A percentile compares a stretch with the other conserved stretches of the same genome.
Evolutionary conservation across 2,113 vertebrate species (phyloP).

Genomic region (Burhinus oedicnemus): DNA sequence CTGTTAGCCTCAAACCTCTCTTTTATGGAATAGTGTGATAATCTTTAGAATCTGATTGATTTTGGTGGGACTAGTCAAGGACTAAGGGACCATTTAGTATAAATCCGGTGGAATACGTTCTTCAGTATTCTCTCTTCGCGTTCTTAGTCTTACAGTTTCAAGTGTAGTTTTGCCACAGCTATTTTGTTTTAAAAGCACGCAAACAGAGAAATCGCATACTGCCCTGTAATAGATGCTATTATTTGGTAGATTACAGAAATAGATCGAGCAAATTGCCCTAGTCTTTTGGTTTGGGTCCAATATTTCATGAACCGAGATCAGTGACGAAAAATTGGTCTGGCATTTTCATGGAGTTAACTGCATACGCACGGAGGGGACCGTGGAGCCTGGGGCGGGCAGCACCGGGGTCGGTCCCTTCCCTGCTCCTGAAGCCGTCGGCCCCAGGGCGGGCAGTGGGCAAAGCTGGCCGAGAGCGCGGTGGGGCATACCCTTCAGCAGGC

Average conservation of each 20-base stretch:
- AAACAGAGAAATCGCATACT: fast-evolving
- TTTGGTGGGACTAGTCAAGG: background rate
- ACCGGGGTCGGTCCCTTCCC: fast-evolving
- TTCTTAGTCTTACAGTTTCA: background rate
- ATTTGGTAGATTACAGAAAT: background rate
- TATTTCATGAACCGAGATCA: background rate
- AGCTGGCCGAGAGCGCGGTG: background rate
- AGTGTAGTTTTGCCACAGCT: background rate
- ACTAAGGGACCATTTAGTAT: fast-evolving
- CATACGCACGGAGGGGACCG: fast-evolving
- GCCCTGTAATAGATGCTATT: background rate
- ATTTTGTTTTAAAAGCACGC: background rate
- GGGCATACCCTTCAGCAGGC: no score
- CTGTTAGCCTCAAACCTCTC: background rate
- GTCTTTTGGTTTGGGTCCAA: background rate
- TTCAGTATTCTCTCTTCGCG: fast-evolving
- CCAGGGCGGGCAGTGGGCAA: background rate
- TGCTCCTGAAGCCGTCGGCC: background rate
- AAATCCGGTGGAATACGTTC: background rate
- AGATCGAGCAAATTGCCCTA: background rate
- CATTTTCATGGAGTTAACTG: fast-evolving
- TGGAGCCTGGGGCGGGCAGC: background rate
- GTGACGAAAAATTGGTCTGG: fast-evolving
- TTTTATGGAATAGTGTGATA: fast-evolving
- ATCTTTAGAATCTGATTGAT: background rate